Evolutionary conservation across 2,888 invertebrate genomes (phyloP), one percentile per base, ranked within the genome.

Genomic region (Prionchulus punctatus): DNA sequence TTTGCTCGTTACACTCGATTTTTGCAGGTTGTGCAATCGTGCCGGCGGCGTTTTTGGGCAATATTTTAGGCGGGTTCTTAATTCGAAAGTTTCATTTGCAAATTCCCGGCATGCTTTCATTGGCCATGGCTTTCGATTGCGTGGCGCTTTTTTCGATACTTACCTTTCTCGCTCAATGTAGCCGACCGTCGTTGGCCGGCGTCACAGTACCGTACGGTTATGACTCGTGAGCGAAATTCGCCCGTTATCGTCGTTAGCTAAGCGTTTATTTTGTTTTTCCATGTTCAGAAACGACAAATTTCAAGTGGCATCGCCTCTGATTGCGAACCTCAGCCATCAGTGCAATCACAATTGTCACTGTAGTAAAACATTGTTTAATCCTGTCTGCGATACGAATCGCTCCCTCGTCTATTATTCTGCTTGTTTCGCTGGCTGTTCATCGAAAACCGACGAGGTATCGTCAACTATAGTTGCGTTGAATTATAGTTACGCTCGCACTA

Each of bases 21-120:
- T 7, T 36, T 60, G 51, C 47, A 54, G 54, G 54, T 66, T 67
- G 67, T 4, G 61, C 67, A 15, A 64, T 70, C 2, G 67, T 69
- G 53, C 67, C 70, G 56, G 67, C 66, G 2, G 69, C 67, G 0
- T 69, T 70, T 2, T 63, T 64, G 2, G 69, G 69, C 47, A 69
- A 69, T 3, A 63, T 69, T 63, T 56, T 68, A 28, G 69, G 69
- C 18, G 69, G 69, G 43, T 62, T 63, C 18, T 58, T 67, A n/a
- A 67, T 70, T 36, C 55, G 66, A 23, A 61, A 66, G 49, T 47
- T 67, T 55, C 64, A 66, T 52, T 59, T 69, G 31, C 69, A 67
- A 60, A 66, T 67, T 21, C 63, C 63, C 31, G 69, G 69, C 30
- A 69, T 69, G 67, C 61, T 69, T 52, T 66, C 67, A 57, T 64